Conservation (phyloP, 2,888 invertebrate species). For the Spisula subtruncata region DNA sequence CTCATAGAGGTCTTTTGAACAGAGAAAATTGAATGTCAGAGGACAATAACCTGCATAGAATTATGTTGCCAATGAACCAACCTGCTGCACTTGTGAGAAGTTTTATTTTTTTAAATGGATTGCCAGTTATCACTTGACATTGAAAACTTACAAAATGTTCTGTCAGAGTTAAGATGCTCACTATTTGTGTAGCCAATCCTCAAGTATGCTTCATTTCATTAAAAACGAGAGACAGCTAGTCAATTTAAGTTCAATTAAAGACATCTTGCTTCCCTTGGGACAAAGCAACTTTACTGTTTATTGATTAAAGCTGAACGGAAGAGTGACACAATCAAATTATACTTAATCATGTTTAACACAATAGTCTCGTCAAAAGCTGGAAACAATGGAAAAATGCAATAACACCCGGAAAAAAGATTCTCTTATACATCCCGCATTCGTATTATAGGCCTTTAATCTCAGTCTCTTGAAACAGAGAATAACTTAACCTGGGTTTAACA, state of each 20-base stretch:
- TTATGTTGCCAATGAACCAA: not conserved
- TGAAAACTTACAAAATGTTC: constrained; percentile 6
- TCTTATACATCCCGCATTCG: not conserved
- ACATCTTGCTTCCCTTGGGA: constrained; percentile 46
- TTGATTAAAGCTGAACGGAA: constrained; percentile 60
- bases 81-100: not conserved
- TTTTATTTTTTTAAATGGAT: constrained; percentile 6
- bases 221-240: constrained; percentile 30
- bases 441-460: not conserved
- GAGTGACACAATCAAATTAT: constrained; percentile 62
- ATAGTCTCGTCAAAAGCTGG: constrained; percentile 7
- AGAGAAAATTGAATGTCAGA: too few relatives aligned
- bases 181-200: constrained; percentile 26
- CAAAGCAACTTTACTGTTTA: constrained; percentile 49
- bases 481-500: too few relatives aligned
- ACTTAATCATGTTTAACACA: constrained; percentile 36
- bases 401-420: not conserved
- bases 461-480: not conserved
- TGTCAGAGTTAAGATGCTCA: not conserved
- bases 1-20: too few relatives aligned
- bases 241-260: constrained; percentile 59
- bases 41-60: not conserved
- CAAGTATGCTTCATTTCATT: constrained; percentile 36
- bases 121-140: not conserved
- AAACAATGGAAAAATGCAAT: constrained; percentile 14